Evolutionary conservation across 2,113 vertebrate species (phyloP).

Genomic region (Nycticebus coucang): DNA sequence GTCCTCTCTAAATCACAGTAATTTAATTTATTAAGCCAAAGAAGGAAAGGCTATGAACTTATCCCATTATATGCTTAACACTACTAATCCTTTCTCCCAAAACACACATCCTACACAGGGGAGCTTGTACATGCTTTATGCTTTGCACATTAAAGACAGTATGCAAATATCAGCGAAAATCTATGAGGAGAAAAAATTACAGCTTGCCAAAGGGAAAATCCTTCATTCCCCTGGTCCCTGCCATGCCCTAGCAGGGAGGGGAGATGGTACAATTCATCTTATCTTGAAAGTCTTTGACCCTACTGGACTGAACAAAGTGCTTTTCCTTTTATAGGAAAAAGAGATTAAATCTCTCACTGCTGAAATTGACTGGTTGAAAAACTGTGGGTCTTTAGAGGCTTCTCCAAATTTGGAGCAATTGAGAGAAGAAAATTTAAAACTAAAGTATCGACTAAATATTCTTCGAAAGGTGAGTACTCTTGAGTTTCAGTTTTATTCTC

Average conservation of each 20-base stretch:
- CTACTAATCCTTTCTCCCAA: background rate
- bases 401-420: slow-evolving; percentile 88
- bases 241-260: background rate
- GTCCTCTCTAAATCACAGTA: background rate
- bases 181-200: background rate
- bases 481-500: background rate
- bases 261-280: background rate
- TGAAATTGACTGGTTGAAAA: slow-evolving; percentile 92
- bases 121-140: background rate
- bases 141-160: background rate
- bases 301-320: background rate
- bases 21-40: background rate
- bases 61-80: background rate
- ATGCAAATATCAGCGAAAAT: background rate
- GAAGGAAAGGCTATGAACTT: background rate
- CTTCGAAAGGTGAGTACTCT: slow-evolving; percentile 88
- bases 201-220: background rate
- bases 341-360: slow-evolving; percentile 91
- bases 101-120: background rate
- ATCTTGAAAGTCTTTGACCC: fast-evolving
- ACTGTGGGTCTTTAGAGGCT: slow-evolving; percentile 80
- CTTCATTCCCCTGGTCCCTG: background rate
- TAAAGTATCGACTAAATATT: slow-evolving; percentile 95
- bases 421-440: slow-evolving; percentile 91
- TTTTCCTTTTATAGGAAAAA: slow-evolving; percentile 87